Evolutionary conservation across 2,113 vertebrate species (phyloP), one percentile per base, ranked within the genome.

Genomic region (Morone chrysops): DNA sequence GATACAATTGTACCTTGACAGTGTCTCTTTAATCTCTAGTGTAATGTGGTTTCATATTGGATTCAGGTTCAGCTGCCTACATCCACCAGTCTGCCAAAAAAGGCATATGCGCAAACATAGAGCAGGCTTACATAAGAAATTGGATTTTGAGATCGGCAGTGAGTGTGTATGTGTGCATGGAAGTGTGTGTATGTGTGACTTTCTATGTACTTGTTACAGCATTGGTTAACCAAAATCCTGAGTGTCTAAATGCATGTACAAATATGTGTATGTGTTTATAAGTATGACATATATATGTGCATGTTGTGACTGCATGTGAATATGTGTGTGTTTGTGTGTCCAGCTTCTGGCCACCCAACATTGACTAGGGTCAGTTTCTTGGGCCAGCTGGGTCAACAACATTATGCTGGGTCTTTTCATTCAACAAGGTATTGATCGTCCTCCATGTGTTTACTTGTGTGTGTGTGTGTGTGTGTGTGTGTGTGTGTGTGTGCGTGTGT

Each of bases 311-410:
- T 53, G 16, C 25, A 25, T 25, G 25, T 25, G 25, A 25, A 25
- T 41, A 10, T 56, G 31, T n/a, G 45, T 78, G 14, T 41, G 51
- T 51, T 12, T 62, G 48, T 7, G 62, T 71, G 80, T 73, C 67
- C 72, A 80, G 40, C 74, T 31, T 62, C 68, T 53, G 45, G 47
- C 40, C 62, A 70, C 50, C 54, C 9, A 7, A 59, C 70, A 90
- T 51, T 84, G 76, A 76, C 76, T 16, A 1, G 57, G 92, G 75
- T 90, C 79, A 85, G 56, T 84, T 70, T 73, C 80, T 80, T 40
- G 60, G 88, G 73, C 76, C 92, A 91, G 91, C 90, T 90, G 90
- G 90, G 83, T 92, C 89, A 94, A 91, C 89, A 88, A 47, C 70
- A 90, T 90, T 89, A 89, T 88, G 79, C 89, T 25, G 38, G 57